These are phyloP conservation scores for Chloroceryle amazona DNA, from an alignment of 2,797 vertebrate species.

Conservation along the genomic window DNA sequence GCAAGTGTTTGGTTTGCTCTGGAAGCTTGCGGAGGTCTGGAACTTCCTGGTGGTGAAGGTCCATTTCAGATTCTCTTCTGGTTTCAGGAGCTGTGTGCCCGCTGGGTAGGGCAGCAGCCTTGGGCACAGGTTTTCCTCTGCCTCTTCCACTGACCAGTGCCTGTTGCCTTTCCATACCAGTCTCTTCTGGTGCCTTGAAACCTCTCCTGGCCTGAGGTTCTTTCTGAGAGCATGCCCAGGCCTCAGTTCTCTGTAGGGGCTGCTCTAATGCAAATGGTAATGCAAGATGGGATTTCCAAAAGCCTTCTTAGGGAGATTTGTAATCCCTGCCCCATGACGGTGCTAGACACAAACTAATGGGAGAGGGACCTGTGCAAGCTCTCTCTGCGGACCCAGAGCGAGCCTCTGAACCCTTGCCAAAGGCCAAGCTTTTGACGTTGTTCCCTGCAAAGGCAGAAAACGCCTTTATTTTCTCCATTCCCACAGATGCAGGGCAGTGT, in stretches of 20 bases:
- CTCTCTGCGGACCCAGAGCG: neutral
- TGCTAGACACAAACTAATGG: slow-evolving; percentile 55
- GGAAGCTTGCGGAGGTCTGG: neutral
- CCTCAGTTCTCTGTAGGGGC: slow-evolving; percentile 14
- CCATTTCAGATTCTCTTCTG: neutral
- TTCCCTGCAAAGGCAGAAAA: neutral
- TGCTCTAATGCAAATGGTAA: slow-evolving; percentile 46
- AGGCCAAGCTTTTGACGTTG: neutral
- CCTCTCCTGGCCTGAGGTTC: neutral
- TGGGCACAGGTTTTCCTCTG: neutral
- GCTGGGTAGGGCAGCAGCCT: neutral
- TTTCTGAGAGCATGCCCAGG: neutral
- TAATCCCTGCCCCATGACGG: slow-evolving; percentile 61
- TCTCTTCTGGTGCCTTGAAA: neutral
- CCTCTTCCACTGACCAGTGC: neutral
- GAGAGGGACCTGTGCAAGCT: neutral
- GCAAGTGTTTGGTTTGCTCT: neutral
- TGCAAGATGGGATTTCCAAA: slow-evolving; percentile 67
- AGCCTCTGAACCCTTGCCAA: neutral
- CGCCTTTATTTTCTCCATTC: neutral
- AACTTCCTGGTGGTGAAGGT: neutral
- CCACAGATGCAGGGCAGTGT: neutral
- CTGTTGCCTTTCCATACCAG: neutral
- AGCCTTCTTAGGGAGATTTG: slow-evolving; percentile 58
- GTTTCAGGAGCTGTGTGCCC: neutral